Evolutionary conservation across 2,888 invertebrate genomes (phyloP).

Genomic region (Cephalotes varians): DNA sequence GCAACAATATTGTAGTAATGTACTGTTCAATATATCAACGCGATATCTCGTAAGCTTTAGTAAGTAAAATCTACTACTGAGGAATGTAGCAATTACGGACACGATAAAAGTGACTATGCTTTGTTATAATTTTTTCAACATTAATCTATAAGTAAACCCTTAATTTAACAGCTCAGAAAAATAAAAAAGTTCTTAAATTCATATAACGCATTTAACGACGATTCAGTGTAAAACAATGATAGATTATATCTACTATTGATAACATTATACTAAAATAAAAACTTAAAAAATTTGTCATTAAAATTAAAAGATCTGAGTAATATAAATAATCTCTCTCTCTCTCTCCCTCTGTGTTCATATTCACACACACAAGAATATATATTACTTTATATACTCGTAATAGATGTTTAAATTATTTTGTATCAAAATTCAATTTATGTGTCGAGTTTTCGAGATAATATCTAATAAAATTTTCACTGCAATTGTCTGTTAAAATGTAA

Average conservation of each 20-base stretch:
- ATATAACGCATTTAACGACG: not conserved
- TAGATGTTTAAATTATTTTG: not conserved
- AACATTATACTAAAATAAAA: not conserved
- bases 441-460: not conserved
- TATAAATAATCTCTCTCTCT: not conserved
- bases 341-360: not conserved
- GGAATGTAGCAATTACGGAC: not conserved
- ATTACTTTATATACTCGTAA: not conserved
- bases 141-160: not conserved
- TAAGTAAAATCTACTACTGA: not conserved
- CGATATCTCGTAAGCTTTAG: not conserved
- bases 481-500: not conserved
- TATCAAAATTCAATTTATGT: not conserved
- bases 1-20: conserved; percentile 7
- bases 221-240: not conserved
- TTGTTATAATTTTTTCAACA: not conserved
- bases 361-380: not conserved
- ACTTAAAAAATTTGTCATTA: not conserved
- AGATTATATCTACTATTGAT: not conserved
- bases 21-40: not conserved
- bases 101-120: conserved; percentile 2
- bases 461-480: not conserved
- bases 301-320: not conserved
- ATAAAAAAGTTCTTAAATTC: not conserved
- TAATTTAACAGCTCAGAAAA: not conserved